These are phyloP conservation scores for Podabrus alpinus DNA, from an alignment of 2,888 invertebrate genomes.

Conservation along the genomic window DNA sequence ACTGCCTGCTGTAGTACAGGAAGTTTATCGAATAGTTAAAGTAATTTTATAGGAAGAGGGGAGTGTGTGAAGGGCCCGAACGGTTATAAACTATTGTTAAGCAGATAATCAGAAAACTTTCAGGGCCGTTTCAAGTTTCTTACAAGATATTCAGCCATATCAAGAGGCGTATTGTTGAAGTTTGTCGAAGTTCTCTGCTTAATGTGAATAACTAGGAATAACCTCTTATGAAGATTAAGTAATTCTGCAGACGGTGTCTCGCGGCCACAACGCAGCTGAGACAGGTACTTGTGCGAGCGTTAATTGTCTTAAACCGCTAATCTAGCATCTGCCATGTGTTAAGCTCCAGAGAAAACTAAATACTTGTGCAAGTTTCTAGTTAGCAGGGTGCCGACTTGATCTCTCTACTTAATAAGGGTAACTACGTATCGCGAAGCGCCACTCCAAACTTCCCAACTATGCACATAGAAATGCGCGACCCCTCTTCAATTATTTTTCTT, in stretches of 20 bases:
- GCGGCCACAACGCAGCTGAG: constrained; percentile 33
- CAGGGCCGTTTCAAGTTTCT: constrained; percentile 16
- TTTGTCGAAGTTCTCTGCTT: constrained; percentile 27
- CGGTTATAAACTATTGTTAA: constrained; percentile 22
- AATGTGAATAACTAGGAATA: constrained; percentile 34
- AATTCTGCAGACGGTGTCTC: constrained; percentile 31
- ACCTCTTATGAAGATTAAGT: constrained; percentile 43
- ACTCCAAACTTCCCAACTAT: not conserved
- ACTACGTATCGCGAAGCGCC: constrained; percentile 10
- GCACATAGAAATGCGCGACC: not conserved
- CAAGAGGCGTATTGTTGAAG: constrained; percentile 23
- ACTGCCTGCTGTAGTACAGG: not conserved
- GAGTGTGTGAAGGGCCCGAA: constrained; percentile 6
- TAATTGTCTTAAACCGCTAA: constrained; percentile 50
- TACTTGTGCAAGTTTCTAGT: constrained; percentile 32
- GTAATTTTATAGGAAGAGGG: constrained; percentile 9
- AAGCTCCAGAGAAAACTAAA: constrained; percentile 39
- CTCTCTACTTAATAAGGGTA: constrained; percentile 23
- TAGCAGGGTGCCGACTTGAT: constrained; percentile 28
- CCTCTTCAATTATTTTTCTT: not conserved
- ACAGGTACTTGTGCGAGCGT: constrained; percentile 39
- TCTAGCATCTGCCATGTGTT: constrained; percentile 44
- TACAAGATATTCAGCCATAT: constrained; percentile 23
- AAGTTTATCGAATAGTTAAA: constrained; percentile 23
- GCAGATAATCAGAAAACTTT: constrained; percentile 24